Base-by-base conservation (phyloP, 2,113 vertebrate species). In the Anhinga anhinga region DNA sequence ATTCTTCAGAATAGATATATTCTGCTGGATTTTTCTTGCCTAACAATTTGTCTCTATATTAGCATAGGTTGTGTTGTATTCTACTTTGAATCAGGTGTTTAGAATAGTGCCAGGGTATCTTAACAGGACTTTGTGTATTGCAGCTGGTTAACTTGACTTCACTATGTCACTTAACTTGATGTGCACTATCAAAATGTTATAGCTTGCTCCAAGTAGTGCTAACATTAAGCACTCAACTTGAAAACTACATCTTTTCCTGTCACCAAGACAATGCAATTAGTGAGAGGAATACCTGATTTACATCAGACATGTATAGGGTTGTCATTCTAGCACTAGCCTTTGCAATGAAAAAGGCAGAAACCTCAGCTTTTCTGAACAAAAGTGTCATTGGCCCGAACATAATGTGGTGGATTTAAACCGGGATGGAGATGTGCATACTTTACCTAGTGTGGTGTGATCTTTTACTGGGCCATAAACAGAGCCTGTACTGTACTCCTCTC, bases 401-500 rank as follows among this genome's bases (percentile, higher is more conserved):
- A 95, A 97, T 94, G 73, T 70, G 65, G 61, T 91, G 86, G 86
- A 82, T 96, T 96, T 96, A 50, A 92, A 59, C 86, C 66, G 89
- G 88, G 86, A 19, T 91, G 83, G 92, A 55, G 92, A 92, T 93
- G 82, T 94, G 92, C 96, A 93, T 96, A 93, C 92, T 85, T 97
- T 92, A 77, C 94, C 92, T 95, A 96, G 90, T 83, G 90, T 95
- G 88, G 88, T 95, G 92, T 91, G 95, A 90, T 93, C 83, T 92
- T 86, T 94, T 88, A 82, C 81, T 93, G 94, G 62, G 95, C 78
- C 86, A 84, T 81, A 86, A 96, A 96, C 95, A 97, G 76, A 96
- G 96, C 65, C 40, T 71, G 79, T 42, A 86, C 86, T 97, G 91
- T 96, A 27, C 79, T 96, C 56, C 47, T 82, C 65, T 86, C 59